Conservation (phyloP, 2,113 vertebrate genomes). For the Sigmodon hispidus region DNA sequence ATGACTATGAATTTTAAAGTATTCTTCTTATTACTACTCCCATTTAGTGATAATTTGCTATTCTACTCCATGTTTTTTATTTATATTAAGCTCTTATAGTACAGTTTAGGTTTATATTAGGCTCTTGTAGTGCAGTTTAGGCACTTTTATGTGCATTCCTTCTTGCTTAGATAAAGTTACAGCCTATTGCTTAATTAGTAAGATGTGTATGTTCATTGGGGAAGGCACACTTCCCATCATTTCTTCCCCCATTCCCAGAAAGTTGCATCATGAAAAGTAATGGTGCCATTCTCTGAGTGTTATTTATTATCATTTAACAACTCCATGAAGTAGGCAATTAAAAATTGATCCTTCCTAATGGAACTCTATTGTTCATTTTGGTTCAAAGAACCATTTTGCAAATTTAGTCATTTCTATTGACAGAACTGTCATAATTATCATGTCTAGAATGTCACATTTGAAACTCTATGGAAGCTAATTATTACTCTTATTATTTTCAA, state of each 20-base stretch:
- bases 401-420: not conserved
- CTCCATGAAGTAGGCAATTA: not conserved
- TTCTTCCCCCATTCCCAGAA: not conserved
- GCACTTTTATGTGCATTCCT: constrained; percentile 60
- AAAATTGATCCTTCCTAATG: not conserved
- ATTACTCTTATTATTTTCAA: constrained; percentile 13
- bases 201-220: constrained; percentile 22
- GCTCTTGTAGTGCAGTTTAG: constrained; percentile 53
- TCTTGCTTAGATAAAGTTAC: constrained; percentile 72
- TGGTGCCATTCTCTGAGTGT: not conserved
- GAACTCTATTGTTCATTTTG: not conserved
- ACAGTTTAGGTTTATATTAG: constrained; percentile 66
- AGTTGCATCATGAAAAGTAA: constrained; percentile 12
- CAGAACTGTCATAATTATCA: not conserved
- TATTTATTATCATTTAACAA: constrained; percentile 39
- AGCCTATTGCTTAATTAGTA: constrained; percentile 62
- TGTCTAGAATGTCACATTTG: not conserved
- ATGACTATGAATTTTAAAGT: constrained; percentile 62
- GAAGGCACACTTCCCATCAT: constrained; percentile 12
- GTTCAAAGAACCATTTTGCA: not conserved
- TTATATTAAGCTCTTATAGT: constrained; percentile 64
- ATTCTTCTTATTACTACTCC: constrained; percentile 48
- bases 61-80: constrained; percentile 55
- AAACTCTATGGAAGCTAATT: not conserved
- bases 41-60: constrained; percentile 67